Evolutionary conservation across 2,888 invertebrate genomes (phyloP).

Genomic region (Ophion obscuratus): DNA sequence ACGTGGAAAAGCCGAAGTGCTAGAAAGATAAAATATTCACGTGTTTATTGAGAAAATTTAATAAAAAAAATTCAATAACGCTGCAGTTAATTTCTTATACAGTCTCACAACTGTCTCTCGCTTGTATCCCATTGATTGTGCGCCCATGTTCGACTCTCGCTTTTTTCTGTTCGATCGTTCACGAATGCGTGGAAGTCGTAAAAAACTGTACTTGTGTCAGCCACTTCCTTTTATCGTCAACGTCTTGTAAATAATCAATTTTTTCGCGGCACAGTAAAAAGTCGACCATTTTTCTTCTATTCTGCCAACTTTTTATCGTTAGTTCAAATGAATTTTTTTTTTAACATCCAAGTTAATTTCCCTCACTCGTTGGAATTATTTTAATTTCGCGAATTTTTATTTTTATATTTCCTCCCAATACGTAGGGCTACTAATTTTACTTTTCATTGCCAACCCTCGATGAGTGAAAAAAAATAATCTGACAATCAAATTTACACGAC

Average conservation of each 20-base stretch:
- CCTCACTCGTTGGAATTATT: neutral
- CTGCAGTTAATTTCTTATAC: neutral
- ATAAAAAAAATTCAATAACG: slow-evolving; percentile 2
- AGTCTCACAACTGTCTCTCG: neutral
- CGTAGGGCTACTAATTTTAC: too few species aligned
- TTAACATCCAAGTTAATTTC: neutral
- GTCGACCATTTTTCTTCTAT: neutral
- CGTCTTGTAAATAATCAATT: neutral
- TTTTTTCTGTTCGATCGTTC: slow-evolving; percentile 13
- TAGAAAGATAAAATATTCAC: neutral
- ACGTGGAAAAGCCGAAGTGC: too few species aligned
- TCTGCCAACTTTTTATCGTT: neutral
- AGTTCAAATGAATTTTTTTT: too few species aligned
- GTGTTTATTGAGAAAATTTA: slow-evolving; percentile 6
- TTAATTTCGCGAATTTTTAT: neutral
- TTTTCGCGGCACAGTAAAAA: neutral
- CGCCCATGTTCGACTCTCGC: neutral
- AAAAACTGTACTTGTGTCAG: slow-evolving; percentile 16
- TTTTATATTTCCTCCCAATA: neutral
- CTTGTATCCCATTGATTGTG: neutral
- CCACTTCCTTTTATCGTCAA: slow-evolving; percentile 1
- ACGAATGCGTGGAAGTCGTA: neutral
- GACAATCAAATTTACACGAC: neutral
- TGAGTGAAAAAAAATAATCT: neutral
- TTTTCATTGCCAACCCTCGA: neutral